A percentile compares a stretch with the other conserved stretches of the same genome.
phyloP scores from a whole-genome alignment of 2,113 vertebrate species.

The Hydrochoerus hydrochaeris region DNA sequence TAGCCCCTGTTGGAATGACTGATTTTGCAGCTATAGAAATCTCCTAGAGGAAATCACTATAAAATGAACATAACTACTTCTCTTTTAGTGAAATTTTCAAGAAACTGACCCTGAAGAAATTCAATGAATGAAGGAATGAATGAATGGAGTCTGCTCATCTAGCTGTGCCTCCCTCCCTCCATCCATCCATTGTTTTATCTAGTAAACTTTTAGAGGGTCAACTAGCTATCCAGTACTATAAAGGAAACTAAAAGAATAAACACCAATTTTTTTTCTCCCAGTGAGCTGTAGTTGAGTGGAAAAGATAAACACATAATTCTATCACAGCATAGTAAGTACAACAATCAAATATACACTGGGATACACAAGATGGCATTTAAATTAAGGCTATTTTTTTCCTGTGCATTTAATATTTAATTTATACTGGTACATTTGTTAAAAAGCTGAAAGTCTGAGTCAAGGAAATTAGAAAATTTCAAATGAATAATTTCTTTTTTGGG shows the following conservation, averaged over 20 bases:
- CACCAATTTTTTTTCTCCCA: background rate
- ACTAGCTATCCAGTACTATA: background rate
- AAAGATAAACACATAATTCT: background rate
- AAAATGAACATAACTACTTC: background rate
- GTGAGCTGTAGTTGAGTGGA: background rate
- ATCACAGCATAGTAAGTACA: background rate
- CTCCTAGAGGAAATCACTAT: background rate
- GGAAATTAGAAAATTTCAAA: background rate
- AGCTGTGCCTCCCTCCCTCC: background rate
- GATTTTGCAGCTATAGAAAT: background rate
- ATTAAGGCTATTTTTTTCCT: background rate
- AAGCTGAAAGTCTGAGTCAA: background rate
- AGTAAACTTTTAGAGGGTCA: background rate
- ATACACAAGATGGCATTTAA: background rate
- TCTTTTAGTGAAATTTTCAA: background rate
- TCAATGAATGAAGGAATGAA: background rate
- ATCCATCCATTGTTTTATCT: background rate
- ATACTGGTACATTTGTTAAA: background rate
- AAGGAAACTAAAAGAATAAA: background rate
- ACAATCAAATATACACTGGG: background rate
- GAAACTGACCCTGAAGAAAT: background rate
- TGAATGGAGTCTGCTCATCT: background rate
- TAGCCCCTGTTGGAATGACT: background rate
- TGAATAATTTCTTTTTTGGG: background rate
- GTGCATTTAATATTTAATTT: background rate